Base-by-base conservation (phyloP, 2,888 invertebrate genomes). In the Chironomus tentans region DNA sequence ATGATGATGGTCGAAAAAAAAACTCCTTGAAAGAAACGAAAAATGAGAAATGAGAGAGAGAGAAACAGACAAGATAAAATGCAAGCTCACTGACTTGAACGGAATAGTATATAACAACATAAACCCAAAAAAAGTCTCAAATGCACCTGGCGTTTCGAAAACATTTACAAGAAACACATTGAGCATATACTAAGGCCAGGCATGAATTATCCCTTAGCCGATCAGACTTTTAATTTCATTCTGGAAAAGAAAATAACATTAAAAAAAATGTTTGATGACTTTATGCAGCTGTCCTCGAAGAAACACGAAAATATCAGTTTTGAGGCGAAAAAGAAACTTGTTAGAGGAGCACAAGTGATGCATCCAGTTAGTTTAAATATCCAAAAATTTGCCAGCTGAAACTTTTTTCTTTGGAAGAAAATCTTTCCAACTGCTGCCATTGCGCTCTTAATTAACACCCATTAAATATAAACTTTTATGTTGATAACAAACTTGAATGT, bases 91-190 rank as follows among this genome's bases (percentile, higher is more conserved):
- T 56, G 56, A 56, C 56, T 56, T 56, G 56, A 28, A 22, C 15
- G 50, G 56, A 48, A 24, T 28, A 38, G 38, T 38, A 38, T 38
- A 38, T 38, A 38, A 38, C 38, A 38, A 38, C 2, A 13, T 4
- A 18, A 24, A 62, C 18, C 12, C 46, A 74, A 38, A 74, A 46
- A 65, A n/a, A 74, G 5, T 24, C 24, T 38, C 4, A 65, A 74
- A 74, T 65, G 74, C 74, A 74, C 74, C 74, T 74, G 74, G 74
- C 74, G 74, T 68, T 74, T 68, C 56, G 10, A 38, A 38, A 56
- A 56, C 18, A 56, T 56, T 24, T 56, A 15, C n/a, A 50, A n/a
- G 71, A 71, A 22, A 71, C 21, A 13, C 13, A 21, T 24, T 18
- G 21, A 65, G 65, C 13, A 13, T 24, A 21, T 21, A 18, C 48